phyloP scores from a whole-genome alignment of 2,888 invertebrate genomes.

The Chrysolina haemoptera region DNA sequence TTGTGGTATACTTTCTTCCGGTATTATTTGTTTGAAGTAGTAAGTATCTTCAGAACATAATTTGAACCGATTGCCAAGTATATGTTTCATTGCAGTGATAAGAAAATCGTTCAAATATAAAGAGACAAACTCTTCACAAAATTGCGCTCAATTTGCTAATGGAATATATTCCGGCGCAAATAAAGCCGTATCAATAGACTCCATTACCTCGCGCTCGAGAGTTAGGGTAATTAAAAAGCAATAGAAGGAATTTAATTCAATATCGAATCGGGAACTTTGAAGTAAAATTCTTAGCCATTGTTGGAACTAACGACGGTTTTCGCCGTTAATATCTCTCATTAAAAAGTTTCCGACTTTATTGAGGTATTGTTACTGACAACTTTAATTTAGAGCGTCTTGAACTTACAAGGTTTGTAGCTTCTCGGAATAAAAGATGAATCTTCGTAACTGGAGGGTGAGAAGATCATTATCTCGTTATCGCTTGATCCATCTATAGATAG shows the following conservation, averaged over 20 bases:
- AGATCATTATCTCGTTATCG: no score
- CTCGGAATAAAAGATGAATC: not conserved
- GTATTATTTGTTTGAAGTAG: no score
- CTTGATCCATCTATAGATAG: no score
- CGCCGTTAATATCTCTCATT: constrained; percentile 58
- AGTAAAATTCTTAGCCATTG: constrained; percentile 54
- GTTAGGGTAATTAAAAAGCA: constrained; percentile 49
- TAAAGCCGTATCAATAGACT: not conserved
- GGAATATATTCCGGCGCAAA: not conserved
- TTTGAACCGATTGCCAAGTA: no score
- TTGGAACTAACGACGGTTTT: constrained; percentile 55
- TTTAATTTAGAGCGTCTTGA: constrained; percentile 49
- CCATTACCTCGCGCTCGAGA: not conserved
- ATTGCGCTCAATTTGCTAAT: not conserved
- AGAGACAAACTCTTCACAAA: not conserved
- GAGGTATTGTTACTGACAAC: constrained; percentile 56
- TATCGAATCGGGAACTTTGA: constrained; percentile 57
- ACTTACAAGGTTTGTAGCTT: constrained; percentile 3
- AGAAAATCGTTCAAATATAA: no score
- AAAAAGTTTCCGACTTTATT: constrained; percentile 59
- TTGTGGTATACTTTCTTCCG: no score
- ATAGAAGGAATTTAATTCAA: constrained; percentile 55
- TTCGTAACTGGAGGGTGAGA: no score
- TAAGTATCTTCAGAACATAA: no score
- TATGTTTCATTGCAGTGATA: no score